These are phyloP conservation scores for Penaeus indicus DNA, from an alignment of 1,140 invertebrate species.

Conservation along the genomic window DNA sequence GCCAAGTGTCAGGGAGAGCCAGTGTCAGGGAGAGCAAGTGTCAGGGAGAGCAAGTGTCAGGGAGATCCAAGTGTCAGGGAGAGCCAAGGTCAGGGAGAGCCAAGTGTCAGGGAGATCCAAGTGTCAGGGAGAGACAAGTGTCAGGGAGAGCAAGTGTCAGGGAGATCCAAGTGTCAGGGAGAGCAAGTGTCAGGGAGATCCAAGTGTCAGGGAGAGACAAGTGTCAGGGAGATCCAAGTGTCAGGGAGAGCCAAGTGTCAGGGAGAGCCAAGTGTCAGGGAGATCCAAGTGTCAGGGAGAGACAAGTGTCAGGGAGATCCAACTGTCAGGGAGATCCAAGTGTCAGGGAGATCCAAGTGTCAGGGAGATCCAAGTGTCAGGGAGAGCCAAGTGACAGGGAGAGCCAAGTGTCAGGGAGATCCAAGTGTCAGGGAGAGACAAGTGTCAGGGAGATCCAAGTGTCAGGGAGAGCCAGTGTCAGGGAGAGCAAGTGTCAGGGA, in stretches of 20 bases:
- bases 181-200: slow-evolving; percentile 8
- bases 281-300: neutral
- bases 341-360: neutral
- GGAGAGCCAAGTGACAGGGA: neutral
- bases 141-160: too few relatives aligned
- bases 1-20: neutral
- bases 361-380: too few relatives aligned
- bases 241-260: neutral
- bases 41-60: too few relatives aligned
- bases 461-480: neutral
- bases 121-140: too few relatives aligned
- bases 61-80: neutral
- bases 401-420: slow-evolving; percentile 14
- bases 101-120: slow-evolving; percentile 5
- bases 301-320: too few relatives aligned
- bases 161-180: neutral
- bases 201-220: too few relatives aligned
- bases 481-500: too few relatives aligned
- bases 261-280: too few relatives aligned
- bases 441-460: slow-evolving; percentile 10
- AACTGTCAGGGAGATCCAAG: slow-evolving; percentile 7
- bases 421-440: too few relatives aligned
- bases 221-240: slow-evolving; percentile 11
- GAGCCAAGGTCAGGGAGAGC: too few relatives aligned
- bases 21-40: too few relatives aligned